Evolutionary conservation across 2,113 vertebrate species (phyloP), one percentile per base, ranked within the genome.

Genomic region (Epinephelus moara): DNA sequence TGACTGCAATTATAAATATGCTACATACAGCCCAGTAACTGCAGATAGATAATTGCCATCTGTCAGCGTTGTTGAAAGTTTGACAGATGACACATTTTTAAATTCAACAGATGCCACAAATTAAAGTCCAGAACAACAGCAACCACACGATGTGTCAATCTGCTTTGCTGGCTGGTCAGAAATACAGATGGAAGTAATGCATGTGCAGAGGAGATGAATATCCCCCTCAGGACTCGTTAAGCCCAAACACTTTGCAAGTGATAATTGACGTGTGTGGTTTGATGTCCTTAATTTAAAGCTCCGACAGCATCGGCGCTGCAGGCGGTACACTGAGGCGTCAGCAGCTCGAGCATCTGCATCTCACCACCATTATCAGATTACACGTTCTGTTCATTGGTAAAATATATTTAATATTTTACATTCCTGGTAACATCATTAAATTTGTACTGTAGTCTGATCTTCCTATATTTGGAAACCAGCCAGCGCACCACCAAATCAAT

Each of bases 211-310:
- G 6, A 76, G 55, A 71, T 60, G 19, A 7, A 62, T 68, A 0
- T 18, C 25, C n/a, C 72, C 60, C 67, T 60, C 47, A 19, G 73
- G 68, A 61, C 56, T 33, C 37, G 2, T 81, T 61, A 33, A 25
- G 25, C 27, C 23, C 72, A 19, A 55, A 71, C 60, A 49, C 60
- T 64, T 14, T 66, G 57, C 52, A 45, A 59, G 64, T 60, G 82
- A 21, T 74, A 78, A 78, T 7, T 25, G 62, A 70, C 10, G 18
- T 49, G 66, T 33, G 42, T 17, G 53, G 61, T 77, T 81, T 81
- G 61, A 76, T 33, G 53, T 30, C 25, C 30, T 47, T 60, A 33
- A 66, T 75, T 70, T 69, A 49, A 57, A 63, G 18, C 56, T 69
- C 27, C 2, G 14, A 27, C 55, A 52, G 55, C 56, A 57, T 68